phyloP scores from a whole-genome alignment of 2,888 invertebrate species.

The Acheta domesticus region DNA sequence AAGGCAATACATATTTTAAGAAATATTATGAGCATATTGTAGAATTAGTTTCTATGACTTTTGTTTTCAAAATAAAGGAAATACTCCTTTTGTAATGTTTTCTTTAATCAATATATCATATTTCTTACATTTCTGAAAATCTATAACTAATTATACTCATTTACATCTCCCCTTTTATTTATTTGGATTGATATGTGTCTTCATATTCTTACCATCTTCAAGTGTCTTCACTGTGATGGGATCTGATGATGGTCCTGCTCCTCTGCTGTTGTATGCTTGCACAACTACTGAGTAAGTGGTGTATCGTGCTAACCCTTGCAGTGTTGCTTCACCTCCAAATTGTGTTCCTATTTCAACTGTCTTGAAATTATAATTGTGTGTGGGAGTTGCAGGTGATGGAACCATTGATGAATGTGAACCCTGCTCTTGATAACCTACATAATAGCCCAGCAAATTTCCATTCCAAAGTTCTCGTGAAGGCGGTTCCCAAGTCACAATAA shows the following conservation, averaged over 20 bases:
- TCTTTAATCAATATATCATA: no score
- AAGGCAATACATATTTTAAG: no score
- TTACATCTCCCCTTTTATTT: no score
- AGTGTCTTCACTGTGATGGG: slow-evolving; percentile 75
- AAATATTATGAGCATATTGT: no score
- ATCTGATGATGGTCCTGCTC: slow-evolving; percentile 79
- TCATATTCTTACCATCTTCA: slow-evolving; percentile 66
- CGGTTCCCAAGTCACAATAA: slow-evolving; percentile 82
- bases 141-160: no score
- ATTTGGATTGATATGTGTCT: no score
- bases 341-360: slow-evolving; percentile 69
- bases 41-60: neutral
- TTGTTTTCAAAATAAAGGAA: neutral
- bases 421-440: slow-evolving; percentile 78
- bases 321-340: slow-evolving; percentile 63
- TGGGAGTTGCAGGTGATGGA: slow-evolving; percentile 32
- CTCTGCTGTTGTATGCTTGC: slow-evolving; percentile 82
- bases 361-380: slow-evolving; percentile 60
- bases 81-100: no score
- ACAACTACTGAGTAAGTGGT: slow-evolving; percentile 78
- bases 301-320: slow-evolving; percentile 71
- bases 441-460: slow-evolving; percentile 81
- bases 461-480: slow-evolving; percentile 84
- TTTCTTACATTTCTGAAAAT: no score
- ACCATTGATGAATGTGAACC: slow-evolving; percentile 33